Base-by-base conservation (phyloP, 2,888 invertebrate species). In the Ceraclea dissimilis region DNA sequence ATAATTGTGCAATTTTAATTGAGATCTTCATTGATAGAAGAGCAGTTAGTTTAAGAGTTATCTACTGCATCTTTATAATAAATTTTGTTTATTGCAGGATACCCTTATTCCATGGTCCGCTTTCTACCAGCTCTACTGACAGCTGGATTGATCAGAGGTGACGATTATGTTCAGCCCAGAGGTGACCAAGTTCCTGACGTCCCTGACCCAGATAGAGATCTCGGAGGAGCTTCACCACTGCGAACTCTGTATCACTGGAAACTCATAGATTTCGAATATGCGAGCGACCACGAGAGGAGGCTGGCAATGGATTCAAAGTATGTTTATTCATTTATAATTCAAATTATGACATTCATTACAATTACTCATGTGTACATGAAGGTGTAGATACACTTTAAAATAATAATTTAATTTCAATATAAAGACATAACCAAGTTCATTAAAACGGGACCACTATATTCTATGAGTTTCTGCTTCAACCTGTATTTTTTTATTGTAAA, bases 241-340 rank as follows among this genome's bases (percentile, higher is more conserved):
- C 76, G 66, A 63, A 81, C 83, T 20, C 74, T 85, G 19, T 88
- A 86, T 68, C 82, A 84, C 57, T 91, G 90, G 90, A 84, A 82
- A 60, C 76, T 79, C 33, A 70, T 91, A 4, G 90, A 91, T 67
- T 90, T 84, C 66, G 82, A 82, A 51, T 91, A 84, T 67, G 81
- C 82, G 2, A 78, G 80, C 0, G 71, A 74, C 17, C 71, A 72
- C 13, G 80, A 80, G 47, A 74, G 87, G 19, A 72, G 78, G 22
- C 68, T 71, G 26, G 87, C 87, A 1, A 73, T 89, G 11, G 69
- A 70, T 20, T 76, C 74, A 22, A 80, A 82, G 80, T 81, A 71
- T 65, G 65, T 17, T 39, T 52, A 5, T 51, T 53, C 26, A 17
- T 51, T 16, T 6, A 19, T 19, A 2, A 2, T 16, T n/a, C n/a